Evolutionary conservation across 2,113 vertebrate genomes (phyloP).

Genomic region (Dromiciops gliroides): DNA sequence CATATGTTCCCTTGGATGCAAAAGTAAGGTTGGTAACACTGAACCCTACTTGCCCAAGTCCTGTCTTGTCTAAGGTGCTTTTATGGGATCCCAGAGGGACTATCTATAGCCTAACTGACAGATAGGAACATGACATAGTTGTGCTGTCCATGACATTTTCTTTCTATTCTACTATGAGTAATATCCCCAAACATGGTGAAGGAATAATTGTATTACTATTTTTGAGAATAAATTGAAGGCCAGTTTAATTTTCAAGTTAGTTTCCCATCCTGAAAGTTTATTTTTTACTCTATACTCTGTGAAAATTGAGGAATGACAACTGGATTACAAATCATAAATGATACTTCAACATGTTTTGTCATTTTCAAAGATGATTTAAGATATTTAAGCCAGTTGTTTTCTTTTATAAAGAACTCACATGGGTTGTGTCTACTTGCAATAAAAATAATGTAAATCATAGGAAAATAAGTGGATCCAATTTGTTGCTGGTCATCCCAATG

Average conservation of each 20-base stretch:
- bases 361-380: neutral
- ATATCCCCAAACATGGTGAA: neutral
- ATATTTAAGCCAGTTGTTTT: too few relatives aligned
- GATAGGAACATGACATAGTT: neutral
- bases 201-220: neutral
- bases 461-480: neutral
- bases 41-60: neutral
- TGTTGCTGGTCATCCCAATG: neutral
- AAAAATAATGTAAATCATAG: neutral
- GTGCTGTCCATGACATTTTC: neutral
- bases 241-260: neutral
- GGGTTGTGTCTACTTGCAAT: accelerated
- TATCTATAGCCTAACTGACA: too few relatives aligned
- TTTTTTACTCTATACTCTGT: too few relatives aligned
- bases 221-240: neutral
- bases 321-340: neutral
- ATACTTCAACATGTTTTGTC: neutral
- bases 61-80: neutral
- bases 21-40: neutral
- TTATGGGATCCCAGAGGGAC: neutral
- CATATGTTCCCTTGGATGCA: neutral
- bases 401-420: neutral
- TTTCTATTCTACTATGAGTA: neutral
- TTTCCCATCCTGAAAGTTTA: neutral
- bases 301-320: neutral